phyloP scores from a whole-genome alignment of 2,113 vertebrate species.

The Pipa parva region DNA sequence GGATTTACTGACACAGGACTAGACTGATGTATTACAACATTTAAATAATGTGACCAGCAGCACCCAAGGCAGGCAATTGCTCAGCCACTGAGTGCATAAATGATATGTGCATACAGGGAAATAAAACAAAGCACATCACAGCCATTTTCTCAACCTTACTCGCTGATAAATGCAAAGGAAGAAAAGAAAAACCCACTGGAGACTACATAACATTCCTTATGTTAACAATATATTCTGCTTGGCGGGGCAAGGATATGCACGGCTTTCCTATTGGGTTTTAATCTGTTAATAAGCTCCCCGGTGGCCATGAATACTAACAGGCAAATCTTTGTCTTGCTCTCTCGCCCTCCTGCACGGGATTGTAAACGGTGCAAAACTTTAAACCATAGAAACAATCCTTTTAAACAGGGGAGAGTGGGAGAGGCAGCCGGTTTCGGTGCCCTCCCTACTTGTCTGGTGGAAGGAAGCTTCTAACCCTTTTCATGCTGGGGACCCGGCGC shows the following conservation, averaged over 20 bases:
- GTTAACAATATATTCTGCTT: no score
- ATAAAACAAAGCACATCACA: conserved; percentile 26
- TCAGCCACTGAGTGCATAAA: not conserved
- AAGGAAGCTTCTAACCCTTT: conserved; percentile 49
- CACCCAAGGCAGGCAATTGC: not conserved
- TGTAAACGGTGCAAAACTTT: conserved; percentile 27
- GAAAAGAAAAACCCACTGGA: not conserved
- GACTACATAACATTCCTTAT: no score
- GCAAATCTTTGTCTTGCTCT: conserved; percentile 2
- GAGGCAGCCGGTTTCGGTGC: not conserved
- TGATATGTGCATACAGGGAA: conserved; percentile 15
- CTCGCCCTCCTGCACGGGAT: conserved; percentile 27
- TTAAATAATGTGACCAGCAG: no score
- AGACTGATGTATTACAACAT: no score
- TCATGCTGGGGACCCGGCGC: conserved; percentile 6
- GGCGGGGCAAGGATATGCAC: no score
- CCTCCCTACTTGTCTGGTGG: conserved; percentile 18
- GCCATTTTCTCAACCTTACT: conserved; percentile 11
- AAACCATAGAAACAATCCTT: conserved; percentile 20
- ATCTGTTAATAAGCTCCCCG: not conserved
- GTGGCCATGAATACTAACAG: not conserved
- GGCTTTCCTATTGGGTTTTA: not conserved
- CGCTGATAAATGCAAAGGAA: conserved; percentile 2
- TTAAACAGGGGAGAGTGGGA: not conserved
- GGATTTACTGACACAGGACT: no score